A percentile compares a stretch with the other conserved stretches of the same genome.
These are phyloP conservation scores for Eilema griseolum DNA, from an alignment of 2,888 invertebrate genomes.

Conservation along the genomic window DNA sequence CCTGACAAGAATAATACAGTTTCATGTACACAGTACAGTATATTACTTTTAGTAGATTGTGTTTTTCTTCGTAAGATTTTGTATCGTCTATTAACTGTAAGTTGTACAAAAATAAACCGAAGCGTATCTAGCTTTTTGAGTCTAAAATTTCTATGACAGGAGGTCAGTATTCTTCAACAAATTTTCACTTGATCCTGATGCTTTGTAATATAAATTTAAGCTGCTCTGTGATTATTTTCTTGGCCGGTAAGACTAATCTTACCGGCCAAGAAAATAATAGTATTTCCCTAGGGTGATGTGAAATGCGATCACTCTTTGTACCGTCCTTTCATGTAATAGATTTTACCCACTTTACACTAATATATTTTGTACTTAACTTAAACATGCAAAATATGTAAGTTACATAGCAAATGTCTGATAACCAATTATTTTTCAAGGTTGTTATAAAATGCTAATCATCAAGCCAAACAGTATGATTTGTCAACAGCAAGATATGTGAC, in stretches of 20 bases:
- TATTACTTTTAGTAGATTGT: not conserved
- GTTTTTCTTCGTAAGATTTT: not conserved
- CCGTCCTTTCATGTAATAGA: not conserved
- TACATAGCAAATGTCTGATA: not conserved
- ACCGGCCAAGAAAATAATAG: slow-evolving; percentile 13
- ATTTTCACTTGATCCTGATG: slow-evolving; percentile 21
- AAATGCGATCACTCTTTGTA: slow-evolving; percentile 12
- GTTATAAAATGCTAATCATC: slow-evolving; percentile 6
- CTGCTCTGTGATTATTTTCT: slow-evolving; percentile 7
- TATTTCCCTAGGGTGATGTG: slow-evolving; percentile 6
- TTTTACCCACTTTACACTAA: not conserved
- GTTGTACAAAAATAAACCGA: slow-evolving; percentile 1
- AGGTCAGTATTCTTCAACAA: slow-evolving; percentile 37
- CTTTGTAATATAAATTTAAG: slow-evolving; percentile 11
- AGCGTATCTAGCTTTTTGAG: not conserved
- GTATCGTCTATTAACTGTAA: not conserved
- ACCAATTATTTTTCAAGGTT: slow-evolving; percentile 5
- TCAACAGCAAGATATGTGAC: slow-evolving; percentile 11
- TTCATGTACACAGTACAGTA: not conserved
- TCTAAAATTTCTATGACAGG: slow-evolving; percentile 24
- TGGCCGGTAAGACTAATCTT: not conserved
- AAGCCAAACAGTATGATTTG: slow-evolving; percentile 3
- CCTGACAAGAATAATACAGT: not conserved
- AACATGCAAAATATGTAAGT: not conserved
- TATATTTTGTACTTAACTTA: not conserved